Evolutionary conservation across 2,113 vertebrate species (phyloP).

Genomic region (Dendropsophus ebraccatus): DNA sequence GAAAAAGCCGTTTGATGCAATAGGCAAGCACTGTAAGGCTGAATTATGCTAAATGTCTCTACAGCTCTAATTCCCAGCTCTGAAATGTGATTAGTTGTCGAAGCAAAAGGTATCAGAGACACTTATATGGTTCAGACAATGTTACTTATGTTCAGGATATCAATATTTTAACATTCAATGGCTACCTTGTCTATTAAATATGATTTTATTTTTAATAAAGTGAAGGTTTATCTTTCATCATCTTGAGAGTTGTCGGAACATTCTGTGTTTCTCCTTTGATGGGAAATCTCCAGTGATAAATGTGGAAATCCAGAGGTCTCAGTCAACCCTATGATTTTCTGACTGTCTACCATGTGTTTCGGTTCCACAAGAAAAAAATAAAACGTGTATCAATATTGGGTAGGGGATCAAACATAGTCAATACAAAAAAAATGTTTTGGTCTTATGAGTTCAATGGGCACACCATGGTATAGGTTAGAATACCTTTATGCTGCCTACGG

Average conservation of each 20-base stretch:
- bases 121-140: constrained; percentile 17
- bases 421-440: too few species aligned
- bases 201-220: neutral
- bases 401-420: too few species aligned
- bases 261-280: neutral
- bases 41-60: constrained; percentile 38
- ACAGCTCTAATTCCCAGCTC: neutral
- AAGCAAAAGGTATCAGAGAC: constrained; percentile 19
- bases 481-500: too few species aligned
- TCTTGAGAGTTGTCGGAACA: neutral
- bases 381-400: too few species aligned
- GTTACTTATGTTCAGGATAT: constrained; percentile 1
- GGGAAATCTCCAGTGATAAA: too few species aligned
- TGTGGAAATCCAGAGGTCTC: too few species aligned
- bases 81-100: constrained; percentile 43
- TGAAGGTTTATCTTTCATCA: neutral
- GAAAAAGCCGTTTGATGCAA: constrained; percentile 46
- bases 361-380: too few species aligned
- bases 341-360: too few species aligned
- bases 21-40: constrained; percentile 36
- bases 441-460: too few species aligned
- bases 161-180: neutral
- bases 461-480: too few species aligned
- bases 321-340: too few species aligned
- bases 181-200: neutral